Evolutionary conservation across 2,888 invertebrate species (phyloP).

Genomic region (Cephus rjabovi): DNA sequence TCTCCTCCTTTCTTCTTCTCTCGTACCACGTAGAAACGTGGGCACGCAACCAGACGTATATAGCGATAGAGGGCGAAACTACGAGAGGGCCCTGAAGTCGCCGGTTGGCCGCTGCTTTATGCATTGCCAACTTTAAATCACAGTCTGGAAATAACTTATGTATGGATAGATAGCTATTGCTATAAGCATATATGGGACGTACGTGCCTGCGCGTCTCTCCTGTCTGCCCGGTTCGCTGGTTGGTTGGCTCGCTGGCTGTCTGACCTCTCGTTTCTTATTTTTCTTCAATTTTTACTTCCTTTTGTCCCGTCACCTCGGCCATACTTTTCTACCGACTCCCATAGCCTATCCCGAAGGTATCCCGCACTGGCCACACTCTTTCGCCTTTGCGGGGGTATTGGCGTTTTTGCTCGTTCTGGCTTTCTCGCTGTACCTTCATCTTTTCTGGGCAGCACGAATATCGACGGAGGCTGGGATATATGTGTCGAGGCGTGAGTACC

Average conservation of each 20-base stretch:
- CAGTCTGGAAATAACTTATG: slow-evolving; percentile 36
- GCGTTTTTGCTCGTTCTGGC: neutral
- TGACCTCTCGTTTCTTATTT: slow-evolving; percentile 14
- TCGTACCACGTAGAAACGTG: neutral
- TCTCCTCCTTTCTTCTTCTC: neutral
- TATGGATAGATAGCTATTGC: slow-evolving; percentile 42
- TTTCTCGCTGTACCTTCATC: neutral
- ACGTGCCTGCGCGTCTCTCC: slow-evolving; percentile 13
- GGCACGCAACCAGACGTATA: neutral
- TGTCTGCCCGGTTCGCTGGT: neutral
- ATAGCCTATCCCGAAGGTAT: neutral
- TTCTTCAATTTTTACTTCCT: slow-evolving; percentile 3
- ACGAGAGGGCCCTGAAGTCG: neutral
- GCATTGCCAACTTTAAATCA: slow-evolving; percentile 50
- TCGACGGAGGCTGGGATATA: neutral
- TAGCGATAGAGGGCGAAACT: neutral
- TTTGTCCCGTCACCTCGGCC: neutral
- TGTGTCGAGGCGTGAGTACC: neutral
- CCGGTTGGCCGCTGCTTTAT: slow-evolving; percentile 23
- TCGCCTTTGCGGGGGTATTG: neutral
- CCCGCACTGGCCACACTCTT: neutral
- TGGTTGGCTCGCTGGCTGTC: neutral
- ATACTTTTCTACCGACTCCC: neutral
- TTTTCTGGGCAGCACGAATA: neutral
- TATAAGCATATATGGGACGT: slow-evolving; percentile 32